These are phyloP conservation scores for Labia minor DNA, from an alignment of 2,888 invertebrate genomes.

Conservation along the genomic window DNA sequence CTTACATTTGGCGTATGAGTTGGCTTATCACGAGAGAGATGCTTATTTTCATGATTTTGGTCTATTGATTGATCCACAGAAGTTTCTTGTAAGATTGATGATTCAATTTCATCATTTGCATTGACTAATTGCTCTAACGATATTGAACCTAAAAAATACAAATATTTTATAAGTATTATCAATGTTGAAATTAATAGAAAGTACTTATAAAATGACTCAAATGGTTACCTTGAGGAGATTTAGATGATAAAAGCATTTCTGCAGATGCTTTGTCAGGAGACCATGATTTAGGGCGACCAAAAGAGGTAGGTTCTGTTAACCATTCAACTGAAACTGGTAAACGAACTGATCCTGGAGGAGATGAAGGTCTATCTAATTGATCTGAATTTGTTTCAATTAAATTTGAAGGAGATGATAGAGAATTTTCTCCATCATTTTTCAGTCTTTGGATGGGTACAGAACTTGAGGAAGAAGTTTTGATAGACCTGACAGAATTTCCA, in stretches of 20 bases:
- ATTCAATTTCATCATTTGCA: neutral
- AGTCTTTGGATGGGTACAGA: constrained; percentile 13
- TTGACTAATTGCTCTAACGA: neutral
- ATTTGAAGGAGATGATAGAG: neutral
- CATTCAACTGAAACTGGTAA: neutral
- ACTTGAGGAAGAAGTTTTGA: constrained; percentile 4
- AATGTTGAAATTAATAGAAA: too few relatives aligned
- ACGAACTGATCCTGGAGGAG: neutral
- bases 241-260: constrained; percentile 39
- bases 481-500: neutral
- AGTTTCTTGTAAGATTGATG: neutral
- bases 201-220: too few relatives aligned
- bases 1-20: constrained; percentile 43
- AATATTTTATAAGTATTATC: constrained; percentile 19
- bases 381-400: neutral
- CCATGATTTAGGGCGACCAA: constrained; percentile 59
- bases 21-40: neutral
- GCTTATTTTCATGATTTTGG: neutral
- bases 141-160: constrained; percentile 20
- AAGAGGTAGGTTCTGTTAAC: constrained; percentile 26
- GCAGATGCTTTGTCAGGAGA: constrained; percentile 56
- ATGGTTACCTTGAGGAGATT: neutral
- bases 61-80: neutral
- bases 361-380: neutral
- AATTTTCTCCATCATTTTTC: neutral